Evolutionary conservation across 2,888 invertebrate species (phyloP), one percentile per base, ranked within the genome.

Genomic region (Eretmocerus hayati): DNA sequence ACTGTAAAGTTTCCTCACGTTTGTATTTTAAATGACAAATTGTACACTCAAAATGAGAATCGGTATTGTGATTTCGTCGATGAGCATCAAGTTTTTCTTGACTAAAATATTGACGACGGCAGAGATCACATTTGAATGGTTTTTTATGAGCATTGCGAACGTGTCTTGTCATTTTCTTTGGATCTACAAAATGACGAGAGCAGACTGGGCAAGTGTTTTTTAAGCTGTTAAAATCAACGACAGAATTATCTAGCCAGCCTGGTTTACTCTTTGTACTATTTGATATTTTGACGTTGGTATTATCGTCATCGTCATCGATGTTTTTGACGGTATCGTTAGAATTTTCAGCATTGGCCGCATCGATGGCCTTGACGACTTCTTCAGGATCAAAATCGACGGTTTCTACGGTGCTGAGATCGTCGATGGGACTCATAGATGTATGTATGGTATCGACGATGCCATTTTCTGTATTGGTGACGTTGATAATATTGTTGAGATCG

Each of bases 1-100:
- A 36, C 33, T 43, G 45, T 2, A 54, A 33, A 1, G 50, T 54
- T 31, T 54, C 53, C 41, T 54, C 50, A 19, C 61, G 55, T 22
- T 67, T 66, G 50, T 65, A 67, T 51, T 65, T 68, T 35, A 65
- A 62, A 0, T 59, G 59, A 22, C 67, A 67, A n/a, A 57, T 52
- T 11, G 58, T 54, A 54, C 67, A 67, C 35, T 60, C 56, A n/a
- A 61, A 57, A 15, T 58, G 62, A 4, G 55, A 55, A 5, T 60
- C 57, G 9, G 54, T 54, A 3, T 49, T 55, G 36, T 67, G 64
- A n/a, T 55, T 61, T 31, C 58, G 56, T 32, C 58, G 59, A 42
- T 66, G 67, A 3, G 56, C 46, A 0, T 59, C 57, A 3, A 61
- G 49, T 1, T 42, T 52, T 8, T 45, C 48, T 4, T 50, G 23